phyloP scores from a whole-genome alignment of 2,113 vertebrate species.

The Butorides virescens region DNA sequence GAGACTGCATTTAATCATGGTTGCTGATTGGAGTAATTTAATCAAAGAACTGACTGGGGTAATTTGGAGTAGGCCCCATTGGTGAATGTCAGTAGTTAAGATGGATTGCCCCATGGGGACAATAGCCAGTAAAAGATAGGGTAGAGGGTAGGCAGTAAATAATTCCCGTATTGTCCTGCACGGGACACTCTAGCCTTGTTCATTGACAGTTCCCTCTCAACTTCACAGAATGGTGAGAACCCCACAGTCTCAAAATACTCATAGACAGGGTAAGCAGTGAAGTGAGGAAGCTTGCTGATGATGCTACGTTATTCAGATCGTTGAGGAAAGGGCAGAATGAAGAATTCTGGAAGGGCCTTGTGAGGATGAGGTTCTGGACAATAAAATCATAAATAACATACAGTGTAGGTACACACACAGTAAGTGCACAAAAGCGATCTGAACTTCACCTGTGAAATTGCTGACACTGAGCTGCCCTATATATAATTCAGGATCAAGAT shows the following conservation, averaged over 20 bases:
- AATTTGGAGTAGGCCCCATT: constrained; percentile 4
- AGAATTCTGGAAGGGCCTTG: background rate
- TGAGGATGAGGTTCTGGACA: background rate
- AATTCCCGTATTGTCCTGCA: background rate
- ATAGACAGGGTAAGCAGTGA: background rate
- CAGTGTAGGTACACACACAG: background rate
- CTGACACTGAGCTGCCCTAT: background rate
- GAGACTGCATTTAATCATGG: background rate
- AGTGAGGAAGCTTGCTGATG: background rate
- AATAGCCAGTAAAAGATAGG: background rate
- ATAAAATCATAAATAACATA: background rate
- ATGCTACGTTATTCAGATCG: background rate
- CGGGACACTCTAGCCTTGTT: background rate
- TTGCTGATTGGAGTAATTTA: constrained; percentile 35
- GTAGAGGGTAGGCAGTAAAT: background rate
- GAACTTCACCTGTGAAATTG: background rate
- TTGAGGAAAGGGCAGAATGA: background rate
- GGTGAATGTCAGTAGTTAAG: background rate
- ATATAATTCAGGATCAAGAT: background rate
- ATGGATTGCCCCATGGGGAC: background rate
- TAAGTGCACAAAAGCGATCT: background rate
- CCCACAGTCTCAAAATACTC: background rate
- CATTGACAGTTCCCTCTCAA: background rate
- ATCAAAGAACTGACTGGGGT: background rate
- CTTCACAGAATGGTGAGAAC: background rate